Evolutionary conservation across 2,888 invertebrate species (phyloP).

Genomic region (Ceriagrion tenellum): DNA sequence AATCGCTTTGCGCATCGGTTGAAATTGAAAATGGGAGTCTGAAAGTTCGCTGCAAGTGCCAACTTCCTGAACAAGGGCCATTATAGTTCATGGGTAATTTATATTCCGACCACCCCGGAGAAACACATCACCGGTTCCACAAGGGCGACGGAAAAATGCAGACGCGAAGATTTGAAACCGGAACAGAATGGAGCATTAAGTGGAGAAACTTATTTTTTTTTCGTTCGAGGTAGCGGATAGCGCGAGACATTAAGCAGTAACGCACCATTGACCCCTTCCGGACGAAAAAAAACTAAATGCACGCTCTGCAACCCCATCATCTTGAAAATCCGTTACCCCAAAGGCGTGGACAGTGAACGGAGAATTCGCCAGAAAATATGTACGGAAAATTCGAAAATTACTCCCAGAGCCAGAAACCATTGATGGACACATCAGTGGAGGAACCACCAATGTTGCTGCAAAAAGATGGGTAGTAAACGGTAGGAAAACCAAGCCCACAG

Average conservation of each 20-base stretch:
- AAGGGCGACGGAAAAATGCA: neutral
- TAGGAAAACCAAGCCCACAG: neutral
- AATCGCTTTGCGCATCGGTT: neutral
- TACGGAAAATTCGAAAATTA: neutral
- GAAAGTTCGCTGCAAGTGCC: neutral
- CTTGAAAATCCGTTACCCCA: neutral
- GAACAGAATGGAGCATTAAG: neutral
- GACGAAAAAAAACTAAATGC: neutral
- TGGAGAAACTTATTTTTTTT: neutral
- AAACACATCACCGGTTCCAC: neutral
- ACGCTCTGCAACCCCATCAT: neutral
- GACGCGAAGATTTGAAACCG: neutral
- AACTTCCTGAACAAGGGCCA: neutral
- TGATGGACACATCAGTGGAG: neutral
- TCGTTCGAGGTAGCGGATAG: neutral
- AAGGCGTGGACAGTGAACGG: neutral
- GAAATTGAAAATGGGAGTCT: neutral
- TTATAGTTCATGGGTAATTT: neutral
- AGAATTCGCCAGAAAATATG: neutral
- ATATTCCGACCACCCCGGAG: neutral
- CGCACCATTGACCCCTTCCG: slow-evolving; percentile 6
- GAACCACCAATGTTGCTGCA: neutral
- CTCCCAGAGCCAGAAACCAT: neutral
- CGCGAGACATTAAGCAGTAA: neutral
- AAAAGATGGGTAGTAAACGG: neutral